Evolutionary conservation across 2,797 vertebrate genomes (phyloP).

Genomic region (Rhabdophis nuchalis): DNA sequence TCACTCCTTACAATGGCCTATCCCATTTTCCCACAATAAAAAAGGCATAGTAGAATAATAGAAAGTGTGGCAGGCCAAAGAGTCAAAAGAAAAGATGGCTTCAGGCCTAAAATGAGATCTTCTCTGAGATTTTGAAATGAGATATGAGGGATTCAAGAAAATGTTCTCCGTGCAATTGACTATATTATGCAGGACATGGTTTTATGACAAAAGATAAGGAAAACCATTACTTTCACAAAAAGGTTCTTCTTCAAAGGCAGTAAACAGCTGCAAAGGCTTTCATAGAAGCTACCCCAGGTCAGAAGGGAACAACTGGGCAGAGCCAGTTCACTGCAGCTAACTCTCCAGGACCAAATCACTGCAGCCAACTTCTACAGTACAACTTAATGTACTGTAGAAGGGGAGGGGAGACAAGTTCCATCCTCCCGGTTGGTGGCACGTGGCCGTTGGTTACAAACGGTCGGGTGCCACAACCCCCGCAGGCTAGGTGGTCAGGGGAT

Average conservation of each 20-base stretch:
- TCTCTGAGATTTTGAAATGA: not conserved
- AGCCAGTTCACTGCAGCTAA: not conserved
- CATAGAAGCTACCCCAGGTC: slow-evolving; percentile 27
- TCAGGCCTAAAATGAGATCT: not conserved
- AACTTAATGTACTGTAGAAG: not conserved
- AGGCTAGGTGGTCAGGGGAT: too few relatives aligned
- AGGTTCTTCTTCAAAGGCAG: slow-evolving; percentile 49
- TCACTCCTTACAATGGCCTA: too few relatives aligned
- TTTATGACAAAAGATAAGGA: slow-evolving; percentile 56
- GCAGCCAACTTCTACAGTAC: not conserved
- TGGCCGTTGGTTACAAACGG: too few relatives aligned
- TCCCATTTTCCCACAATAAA: too few relatives aligned
- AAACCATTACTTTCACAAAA: slow-evolving; percentile 43
- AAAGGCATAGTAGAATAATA: too few relatives aligned
- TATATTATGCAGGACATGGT: slow-evolving; percentile 26
- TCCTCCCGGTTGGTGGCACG: too few relatives aligned
- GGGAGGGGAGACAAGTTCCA: too few relatives aligned
- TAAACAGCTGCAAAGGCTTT: slow-evolving; percentile 60
- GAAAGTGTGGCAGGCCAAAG: too few relatives aligned
- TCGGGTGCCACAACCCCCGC: too few relatives aligned
- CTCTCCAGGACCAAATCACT: too few relatives aligned
- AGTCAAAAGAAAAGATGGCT: too few relatives aligned
- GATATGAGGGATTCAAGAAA: slow-evolving; percentile 2
- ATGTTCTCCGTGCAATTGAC: slow-evolving; percentile 40
- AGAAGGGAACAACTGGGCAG: not conserved